Base-by-base conservation (phyloP, 1,140 invertebrate genomes). In the Neodiprion fabricii region DNA sequence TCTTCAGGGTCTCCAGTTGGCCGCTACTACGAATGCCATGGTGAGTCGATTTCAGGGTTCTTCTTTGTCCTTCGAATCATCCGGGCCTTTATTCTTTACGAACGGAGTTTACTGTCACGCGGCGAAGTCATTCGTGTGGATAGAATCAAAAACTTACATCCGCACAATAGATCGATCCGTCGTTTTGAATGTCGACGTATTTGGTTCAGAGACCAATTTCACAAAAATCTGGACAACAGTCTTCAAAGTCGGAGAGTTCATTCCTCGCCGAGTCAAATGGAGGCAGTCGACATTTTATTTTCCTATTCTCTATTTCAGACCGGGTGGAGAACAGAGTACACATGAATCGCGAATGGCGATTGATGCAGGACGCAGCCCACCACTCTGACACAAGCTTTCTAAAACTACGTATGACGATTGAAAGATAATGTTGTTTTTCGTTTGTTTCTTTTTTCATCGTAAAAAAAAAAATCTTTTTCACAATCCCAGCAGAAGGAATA, bases 11-110 rank as follows among this genome's bases (percentile, higher is more conserved):
- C 85, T 90, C 79, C 87, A 90, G 76, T 80, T 89, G 66, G 87
- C 89, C 61, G 87, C 89, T 75, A 89, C 90, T 80, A 90, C 90
- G 81, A 90, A 90, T 81, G 87, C 87, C 71, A 90, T 90, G 90
- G 90, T 90, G 77, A 89, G 89, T 85, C 71, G 65, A 76, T 10
- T 71, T 67, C 69, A 73, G 14, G 10, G 48, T 48, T 48, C 0
- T 21, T 21, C 17, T 21, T 21, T 21, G 17, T 21, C 17, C 17
- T 21, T 21, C 17, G 17, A 21, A 21, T 21, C 17, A 21, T 21
- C 17, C 17, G 17, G 17, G 17, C 17, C 17, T 21, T 21, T 21
- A 21, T 21, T 21, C 17, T 21, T 21, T 21, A 21, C 17, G 17
- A 21, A 1, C 17, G 17, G 17, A 21, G 17, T 21, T 21, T 21